Evolutionary conservation across 2,113 vertebrate genomes (phyloP), one percentile per base, ranked within the genome.

Genomic region (Anseranas semipalmata): DNA sequence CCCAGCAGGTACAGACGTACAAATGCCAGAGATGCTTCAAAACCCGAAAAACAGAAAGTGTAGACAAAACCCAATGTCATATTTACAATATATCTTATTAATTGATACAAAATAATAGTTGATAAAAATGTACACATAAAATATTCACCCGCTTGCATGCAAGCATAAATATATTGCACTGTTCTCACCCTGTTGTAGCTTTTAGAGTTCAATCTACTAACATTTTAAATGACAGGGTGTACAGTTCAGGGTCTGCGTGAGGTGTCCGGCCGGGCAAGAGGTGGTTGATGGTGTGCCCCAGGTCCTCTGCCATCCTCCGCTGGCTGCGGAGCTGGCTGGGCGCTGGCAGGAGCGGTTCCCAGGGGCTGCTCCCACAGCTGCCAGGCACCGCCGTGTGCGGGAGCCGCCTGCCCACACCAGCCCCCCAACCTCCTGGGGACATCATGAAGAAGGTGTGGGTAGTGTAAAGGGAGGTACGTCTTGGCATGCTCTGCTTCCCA

Each of bases 291-390:
- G 2, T 27, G 5, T 15, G 37, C 68, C 71, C 58, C 2, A 7
- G 4, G 35, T 84, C 83, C 46, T 19, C 20, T 52, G 24, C 35
- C 30, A 37, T 28, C 21, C 41, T 72, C 15, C 33, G 39, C 4
- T 15, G 22, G 15, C 33, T 4, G 18, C 16, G 6, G 56, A 72
- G 16, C n/a, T 68, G 67, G 35, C 53, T 16, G 52, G 43, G 25
- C 16, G 15, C 14, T 11, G 60, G 30, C 0, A 0, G 35, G 24
- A 85, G 55, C 15, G 0, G 1, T 33, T 22, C 4, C 28, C 20
- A 30, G 8, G 48, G 28, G 6, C 6, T 4, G 25, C 13, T 35
- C 33, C 8, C 75, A 37, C 4, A 45, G 28, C 13, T 46, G 15
- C 22, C 80, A 33, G 25, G 7, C 0, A 4, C 35, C 43, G 7